A percentile compares a stretch with the other conserved stretches of the same genome.
phyloP scores from a whole-genome alignment of 2,888 invertebrate species.

The Odontomyia ornata region DNA sequence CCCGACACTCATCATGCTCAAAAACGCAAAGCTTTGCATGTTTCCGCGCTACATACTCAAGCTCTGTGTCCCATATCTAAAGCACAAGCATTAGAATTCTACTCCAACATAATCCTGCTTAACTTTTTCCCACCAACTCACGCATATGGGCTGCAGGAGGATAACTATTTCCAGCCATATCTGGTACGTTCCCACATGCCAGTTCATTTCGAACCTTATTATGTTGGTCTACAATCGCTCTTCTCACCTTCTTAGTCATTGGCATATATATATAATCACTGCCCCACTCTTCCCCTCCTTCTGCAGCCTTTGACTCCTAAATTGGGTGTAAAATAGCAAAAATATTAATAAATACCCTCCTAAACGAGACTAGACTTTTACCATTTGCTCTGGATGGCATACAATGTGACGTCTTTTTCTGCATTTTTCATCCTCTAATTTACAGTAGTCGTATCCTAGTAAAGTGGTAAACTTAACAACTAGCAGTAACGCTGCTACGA shows the following conservation, averaged over 20 bases:
- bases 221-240: slow-evolving; percentile 1
- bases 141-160: slow-evolving; percentile 29
- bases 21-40: slow-evolving; percentile 9
- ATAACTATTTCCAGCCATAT: background rate
- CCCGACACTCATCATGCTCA: slow-evolving; percentile 27
- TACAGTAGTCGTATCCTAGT: slow-evolving; percentile 4
- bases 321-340: background rate
- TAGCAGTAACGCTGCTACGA: background rate
- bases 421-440: background rate
- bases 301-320: background rate
- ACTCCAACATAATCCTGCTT: too few relatives aligned
- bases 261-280: background rate
- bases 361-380: too few relatives aligned
- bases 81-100: background rate
- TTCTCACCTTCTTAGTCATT: slow-evolving; percentile 13
- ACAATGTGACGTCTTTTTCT: slow-evolving; percentile 4
- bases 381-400: slow-evolving; percentile 27
- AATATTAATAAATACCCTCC: too few relatives aligned
- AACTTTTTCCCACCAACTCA: slow-evolving; percentile 18
- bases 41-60: slow-evolving; percentile 3
- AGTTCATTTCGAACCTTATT: slow-evolving; percentile 25
- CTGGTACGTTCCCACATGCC: slow-evolving; percentile 9
- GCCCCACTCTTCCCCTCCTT: background rate
- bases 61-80: slow-evolving; percentile 28
- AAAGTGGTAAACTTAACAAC: background rate